Evolutionary conservation across 2,888 invertebrate genomes (phyloP).

Genomic region (Amblyteles armatorius): DNA sequence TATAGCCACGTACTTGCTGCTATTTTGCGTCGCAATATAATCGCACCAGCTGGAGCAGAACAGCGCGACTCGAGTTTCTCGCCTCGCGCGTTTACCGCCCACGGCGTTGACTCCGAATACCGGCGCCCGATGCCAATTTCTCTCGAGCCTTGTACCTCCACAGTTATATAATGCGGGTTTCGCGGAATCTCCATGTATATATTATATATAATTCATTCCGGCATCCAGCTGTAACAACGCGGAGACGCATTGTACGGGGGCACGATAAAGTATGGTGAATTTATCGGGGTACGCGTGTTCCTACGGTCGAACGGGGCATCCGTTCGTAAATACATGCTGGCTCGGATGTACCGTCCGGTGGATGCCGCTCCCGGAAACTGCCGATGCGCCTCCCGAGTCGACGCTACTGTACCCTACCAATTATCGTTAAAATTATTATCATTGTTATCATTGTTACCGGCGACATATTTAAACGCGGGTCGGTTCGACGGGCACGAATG

Average conservation of each 20-base stretch:
- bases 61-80: conserved; percentile 15
- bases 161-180: conserved; percentile 13
- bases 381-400: not conserved
- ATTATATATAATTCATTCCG: conserved; percentile 53
- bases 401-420: conserved; percentile 20
- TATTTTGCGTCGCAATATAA: conserved; percentile 49
- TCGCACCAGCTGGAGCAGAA: conserved; percentile 36
- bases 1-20: conserved; percentile 20
- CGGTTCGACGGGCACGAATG: conserved; percentile 45
- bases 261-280: conserved; percentile 78
- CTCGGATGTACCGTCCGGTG: conserved; percentile 40
- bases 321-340: conserved; percentile 57
- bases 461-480: conserved; percentile 40
- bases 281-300: conserved; percentile 71
- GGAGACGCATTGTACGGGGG: conserved; percentile 71
- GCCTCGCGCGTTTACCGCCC: conserved; percentile 29
- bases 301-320: conserved; percentile 22
- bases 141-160: conserved; percentile 3
- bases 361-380: not conserved
- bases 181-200: conserved; percentile 24
- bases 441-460: conserved; percentile 51
- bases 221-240: conserved; percentile 59
- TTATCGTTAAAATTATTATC: conserved; percentile 57
- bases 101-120: conserved; percentile 18
- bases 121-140: conserved; percentile 21